These are phyloP conservation scores for Apogon talboti DNA, from an alignment of 2,797 vertebrate species.

Conservation along the genomic window DNA sequence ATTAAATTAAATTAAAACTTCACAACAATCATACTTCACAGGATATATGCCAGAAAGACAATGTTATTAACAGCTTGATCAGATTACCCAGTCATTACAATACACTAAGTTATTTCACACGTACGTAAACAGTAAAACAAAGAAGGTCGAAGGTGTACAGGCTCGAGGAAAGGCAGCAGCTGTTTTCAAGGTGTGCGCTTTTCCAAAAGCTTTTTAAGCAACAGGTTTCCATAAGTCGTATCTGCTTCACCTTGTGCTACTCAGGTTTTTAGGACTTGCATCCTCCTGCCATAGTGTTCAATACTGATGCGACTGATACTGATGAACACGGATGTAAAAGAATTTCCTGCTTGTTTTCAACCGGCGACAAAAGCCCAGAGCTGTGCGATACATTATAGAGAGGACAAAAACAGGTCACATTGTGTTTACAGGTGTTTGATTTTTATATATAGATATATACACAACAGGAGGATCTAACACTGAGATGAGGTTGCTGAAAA, in stretches of 20 bases:
- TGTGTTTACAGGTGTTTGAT: slow-evolving; percentile 64
- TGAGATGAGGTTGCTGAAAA: slow-evolving; percentile 71
- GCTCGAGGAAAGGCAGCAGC: slow-evolving; percentile 52
- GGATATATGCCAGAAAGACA: slow-evolving; percentile 79
- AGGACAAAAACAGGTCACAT: slow-evolving; percentile 50
- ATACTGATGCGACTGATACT: slow-evolving; percentile 71
- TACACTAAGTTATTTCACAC: slow-evolving; percentile 72
- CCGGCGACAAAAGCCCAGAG: slow-evolving; percentile 35
- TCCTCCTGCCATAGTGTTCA: slow-evolving; percentile 47
- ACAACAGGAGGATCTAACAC: slow-evolving; percentile 68
- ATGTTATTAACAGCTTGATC: slow-evolving; percentile 85
- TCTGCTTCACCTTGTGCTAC: slow-evolving; percentile 50
- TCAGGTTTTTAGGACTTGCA: slow-evolving; percentile 25
- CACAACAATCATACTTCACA: slow-evolving; percentile 83
- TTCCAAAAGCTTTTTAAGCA: slow-evolving; percentile 33
- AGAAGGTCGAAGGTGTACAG: slow-evolving; percentile 49
- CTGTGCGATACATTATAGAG: slow-evolving; percentile 36
- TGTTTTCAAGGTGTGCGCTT: slow-evolving; percentile 31
- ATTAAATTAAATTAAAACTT: slow-evolving; percentile 84
- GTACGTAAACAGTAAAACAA: slow-evolving; percentile 72
- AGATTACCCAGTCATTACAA: slow-evolving; percentile 72
- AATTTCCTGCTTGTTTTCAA: slow-evolving; percentile 44
- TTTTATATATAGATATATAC: slow-evolving; percentile 34
- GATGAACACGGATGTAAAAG: slow-evolving; percentile 36
- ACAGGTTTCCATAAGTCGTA: slow-evolving; percentile 31